A percentile compares a stretch with the other conserved stretches of the same genome.
These are phyloP conservation scores for Ectropis grisescens DNA, from an alignment of 1,140 invertebrate species.

Conservation along the genomic window DNA sequence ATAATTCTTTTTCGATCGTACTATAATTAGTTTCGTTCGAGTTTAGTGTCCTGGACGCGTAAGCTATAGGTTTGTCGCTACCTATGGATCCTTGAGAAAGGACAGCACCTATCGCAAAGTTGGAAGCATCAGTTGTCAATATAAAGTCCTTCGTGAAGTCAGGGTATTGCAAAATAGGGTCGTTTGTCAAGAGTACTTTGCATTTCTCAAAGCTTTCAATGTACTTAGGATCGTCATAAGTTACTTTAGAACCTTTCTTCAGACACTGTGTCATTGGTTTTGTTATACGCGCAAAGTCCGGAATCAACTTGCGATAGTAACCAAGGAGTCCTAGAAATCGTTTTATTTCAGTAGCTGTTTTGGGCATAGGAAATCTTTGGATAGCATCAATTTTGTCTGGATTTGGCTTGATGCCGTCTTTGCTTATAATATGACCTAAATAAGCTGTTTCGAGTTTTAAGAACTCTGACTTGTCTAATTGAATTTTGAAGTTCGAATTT, in stretches of 20 bases:
- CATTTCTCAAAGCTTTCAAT: slow-evolving; percentile 8
- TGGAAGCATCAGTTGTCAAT: slow-evolving; percentile 9
- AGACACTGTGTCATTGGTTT: slow-evolving; percentile 9
- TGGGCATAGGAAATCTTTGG: slow-evolving; percentile 7
- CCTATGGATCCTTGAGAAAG: slow-evolving; percentile 12
- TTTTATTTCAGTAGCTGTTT: slow-evolving; percentile 7
- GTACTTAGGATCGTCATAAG: slow-evolving; percentile 2
- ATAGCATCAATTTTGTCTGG: slow-evolving; percentile 2
- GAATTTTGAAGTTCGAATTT: slow-evolving; percentile 6
- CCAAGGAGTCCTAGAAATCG: slow-evolving; percentile 6
- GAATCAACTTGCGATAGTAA: slow-evolving; percentile 4
- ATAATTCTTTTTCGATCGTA: not conserved
- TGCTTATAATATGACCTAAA: slow-evolving; percentile 5
- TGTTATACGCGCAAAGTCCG: slow-evolving; percentile 10
- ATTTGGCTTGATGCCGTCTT: slow-evolving; percentile 4
- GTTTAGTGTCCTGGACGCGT: slow-evolving; percentile 10
- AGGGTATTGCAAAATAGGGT: slow-evolving; percentile 7
- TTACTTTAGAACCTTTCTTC: slow-evolving; percentile 5
- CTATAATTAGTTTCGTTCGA: slow-evolving; percentile 2
- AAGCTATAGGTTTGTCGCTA: slow-evolving; percentile 8
- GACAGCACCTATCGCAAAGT: not conserved
- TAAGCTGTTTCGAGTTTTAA: slow-evolving; percentile 3
- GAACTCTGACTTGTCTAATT: slow-evolving; percentile 4
- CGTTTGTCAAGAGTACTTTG: not conserved
- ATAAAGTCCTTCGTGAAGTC: slow-evolving; percentile 11